phyloP scores from a whole-genome alignment of 2,113 vertebrate species.

The Acanthochromis polyacanthus region DNA sequence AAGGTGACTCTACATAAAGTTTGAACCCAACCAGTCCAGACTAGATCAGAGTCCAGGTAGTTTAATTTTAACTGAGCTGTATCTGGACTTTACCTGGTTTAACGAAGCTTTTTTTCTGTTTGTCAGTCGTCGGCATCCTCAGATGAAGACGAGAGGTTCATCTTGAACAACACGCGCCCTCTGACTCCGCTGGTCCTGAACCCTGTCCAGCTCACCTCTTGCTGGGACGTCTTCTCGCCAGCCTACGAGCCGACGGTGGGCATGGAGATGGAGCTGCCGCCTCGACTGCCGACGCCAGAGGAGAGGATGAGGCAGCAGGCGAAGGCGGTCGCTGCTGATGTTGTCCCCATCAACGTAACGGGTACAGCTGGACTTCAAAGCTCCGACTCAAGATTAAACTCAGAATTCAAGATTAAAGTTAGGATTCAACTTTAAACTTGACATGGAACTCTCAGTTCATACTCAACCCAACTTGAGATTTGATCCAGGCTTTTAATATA shows the following conservation, averaged over 20 bases:
- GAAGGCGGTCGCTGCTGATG: constrained; percentile 86
- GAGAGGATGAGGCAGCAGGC: constrained; percentile 95
- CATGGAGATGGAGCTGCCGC: constrained; percentile 85
- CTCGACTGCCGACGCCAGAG: constrained; percentile 94
- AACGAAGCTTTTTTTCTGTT: neutral
- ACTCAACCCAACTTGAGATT: too few relatives aligned
- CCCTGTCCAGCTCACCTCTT: constrained; percentile 36
- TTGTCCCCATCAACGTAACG: constrained; percentile 96
- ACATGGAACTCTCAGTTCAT: too few relatives aligned
- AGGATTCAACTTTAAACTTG: too few relatives aligned
- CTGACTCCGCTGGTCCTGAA: constrained; percentile 85
- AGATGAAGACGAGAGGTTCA: constrained; percentile 89
- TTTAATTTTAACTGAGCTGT: neutral
- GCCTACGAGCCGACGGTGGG: constrained; percentile 72
- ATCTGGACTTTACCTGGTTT: too few relatives aligned
- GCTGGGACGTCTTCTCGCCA: constrained; percentile 62
- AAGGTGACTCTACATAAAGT: too few relatives aligned
- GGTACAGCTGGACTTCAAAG: constrained; percentile 79
- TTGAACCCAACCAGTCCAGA: neutral
- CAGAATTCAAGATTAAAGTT: too few relatives aligned
- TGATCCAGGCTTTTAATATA: too few relatives aligned
- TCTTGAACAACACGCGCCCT: constrained; percentile 81
- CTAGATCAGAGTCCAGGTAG: neutral
- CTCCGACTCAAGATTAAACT: too few relatives aligned
- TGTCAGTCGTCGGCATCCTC: constrained; percentile 87